Conservation (phyloP, 2,888 invertebrate species). For the Thecocarcelia acutangulata region DNA sequence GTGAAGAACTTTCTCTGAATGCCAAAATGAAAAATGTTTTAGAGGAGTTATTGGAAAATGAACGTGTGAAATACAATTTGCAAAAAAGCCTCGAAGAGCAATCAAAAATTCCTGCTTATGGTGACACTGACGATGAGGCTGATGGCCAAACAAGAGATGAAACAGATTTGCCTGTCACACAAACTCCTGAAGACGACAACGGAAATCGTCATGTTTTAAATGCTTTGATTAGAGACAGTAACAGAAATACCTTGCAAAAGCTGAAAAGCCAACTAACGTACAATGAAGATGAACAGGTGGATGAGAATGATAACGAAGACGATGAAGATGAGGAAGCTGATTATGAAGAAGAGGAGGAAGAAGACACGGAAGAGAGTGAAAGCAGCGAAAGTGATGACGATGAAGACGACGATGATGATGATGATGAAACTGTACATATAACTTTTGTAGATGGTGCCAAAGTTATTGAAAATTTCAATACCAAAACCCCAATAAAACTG, state of each 20-base stretch:
- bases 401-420: slow-evolving; percentile 76
- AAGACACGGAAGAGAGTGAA: slow-evolving; percentile 70
- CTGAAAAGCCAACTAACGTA: slow-evolving; percentile 71
- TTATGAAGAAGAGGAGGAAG: slow-evolving; percentile 80
- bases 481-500: slow-evolving; percentile 73
- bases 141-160: slow-evolving; percentile 71
- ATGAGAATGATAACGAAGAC: slow-evolving; percentile 79
- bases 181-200: slow-evolving; percentile 73
- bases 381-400: slow-evolving; percentile 71
- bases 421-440: slow-evolving; percentile 73
- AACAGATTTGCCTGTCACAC: slow-evolving; percentile 73
- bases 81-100: slow-evolving; percentile 80
- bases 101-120: slow-evolving; percentile 69
- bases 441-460: slow-evolving; percentile 79
- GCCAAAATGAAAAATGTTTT: slow-evolving; percentile 82
- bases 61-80: slow-evolving; percentile 81
- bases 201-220: slow-evolving; percentile 78
- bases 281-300: slow-evolving; percentile 71
- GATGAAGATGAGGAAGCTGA: slow-evolving; percentile 72
- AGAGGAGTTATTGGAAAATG: slow-evolving; percentile 80
- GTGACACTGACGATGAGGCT: slow-evolving; percentile 69
- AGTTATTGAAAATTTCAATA: slow-evolving; percentile 81
- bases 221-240: slow-evolving; percentile 77
- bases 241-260: slow-evolving; percentile 76
- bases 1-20: slow-evolving; percentile 80